Percentiles rank a stretch among this genome's conserved stretches.
These are phyloP conservation scores for Leucoraja ocellata DNA, from an alignment of 2,797 vertebrate species.

Conservation along the genomic window DNA sequence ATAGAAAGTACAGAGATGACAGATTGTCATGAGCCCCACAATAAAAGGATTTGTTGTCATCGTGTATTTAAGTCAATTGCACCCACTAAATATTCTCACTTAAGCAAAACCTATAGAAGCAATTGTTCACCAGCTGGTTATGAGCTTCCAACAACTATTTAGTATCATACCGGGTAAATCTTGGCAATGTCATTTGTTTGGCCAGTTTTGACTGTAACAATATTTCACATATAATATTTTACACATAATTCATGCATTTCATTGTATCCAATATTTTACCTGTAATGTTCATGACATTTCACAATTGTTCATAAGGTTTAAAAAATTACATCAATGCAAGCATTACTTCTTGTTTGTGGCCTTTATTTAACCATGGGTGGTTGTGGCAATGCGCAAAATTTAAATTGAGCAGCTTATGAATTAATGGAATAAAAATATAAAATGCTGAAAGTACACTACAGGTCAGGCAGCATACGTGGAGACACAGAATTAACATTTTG, in stretches of 20 bases:
- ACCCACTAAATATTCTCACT: neutral
- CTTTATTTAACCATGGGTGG: neutral
- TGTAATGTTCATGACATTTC: too few species aligned
- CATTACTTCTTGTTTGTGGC: neutral
- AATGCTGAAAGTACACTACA: too few species aligned
- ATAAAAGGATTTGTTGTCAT: neutral
- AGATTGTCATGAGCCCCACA: neutral
- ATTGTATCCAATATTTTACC: neutral
- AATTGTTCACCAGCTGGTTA: neutral
- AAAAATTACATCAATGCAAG: neutral
- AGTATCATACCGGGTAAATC: neutral
- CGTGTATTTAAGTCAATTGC: neutral
- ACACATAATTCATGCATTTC: neutral
- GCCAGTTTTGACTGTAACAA: neutral
- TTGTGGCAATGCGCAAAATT: neutral
- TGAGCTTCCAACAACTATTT: neutral
- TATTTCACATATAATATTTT: neutral
- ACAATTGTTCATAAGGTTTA: neutral
- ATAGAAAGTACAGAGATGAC: neutral
- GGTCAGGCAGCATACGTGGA: too few species aligned
- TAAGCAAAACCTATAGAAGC: neutral
- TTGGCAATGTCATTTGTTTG: neutral
- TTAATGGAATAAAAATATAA: too few species aligned
- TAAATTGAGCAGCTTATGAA: neutral
- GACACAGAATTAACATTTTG: too few species aligned